Conservation (phyloP, 2,113 vertebrate genomes). For the Neogobius melanostomus region DNA sequence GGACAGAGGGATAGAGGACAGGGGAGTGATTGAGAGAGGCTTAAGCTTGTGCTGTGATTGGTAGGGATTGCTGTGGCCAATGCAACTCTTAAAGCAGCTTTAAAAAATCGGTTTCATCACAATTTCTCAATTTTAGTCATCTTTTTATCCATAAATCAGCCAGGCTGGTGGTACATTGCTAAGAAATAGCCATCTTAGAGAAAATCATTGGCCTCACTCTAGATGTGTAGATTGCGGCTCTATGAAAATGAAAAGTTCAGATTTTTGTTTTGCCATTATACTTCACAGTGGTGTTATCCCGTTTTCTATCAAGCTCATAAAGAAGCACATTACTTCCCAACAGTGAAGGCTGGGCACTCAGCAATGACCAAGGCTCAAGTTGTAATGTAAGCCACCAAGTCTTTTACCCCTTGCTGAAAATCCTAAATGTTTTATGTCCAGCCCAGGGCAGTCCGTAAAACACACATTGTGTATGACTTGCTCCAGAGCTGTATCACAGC, state of each 20-base stretch:
- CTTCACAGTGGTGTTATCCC: constrained; percentile 15
- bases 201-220: constrained; percentile 47
- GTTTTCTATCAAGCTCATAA: constrained; percentile 3
- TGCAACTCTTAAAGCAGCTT: constrained; percentile 69
- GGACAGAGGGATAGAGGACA: constrained; percentile 18
- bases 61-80: constrained; percentile 58
- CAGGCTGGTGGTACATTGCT: constrained; percentile 16
- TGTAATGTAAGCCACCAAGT: constrained; percentile 41
- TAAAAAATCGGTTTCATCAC: constrained; percentile 61
- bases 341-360: constrained; percentile 10
- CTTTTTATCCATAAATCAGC: constrained; percentile 61
- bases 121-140: constrained; percentile 52
- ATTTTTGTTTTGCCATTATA: constrained; percentile 20
- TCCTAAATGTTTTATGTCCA: constrained; percentile 53
- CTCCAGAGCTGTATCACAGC: constrained; percentile 21
- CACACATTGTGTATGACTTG: constrained; percentile 20
- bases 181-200: constrained; percentile 45
- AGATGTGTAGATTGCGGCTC: constrained; percentile 35
- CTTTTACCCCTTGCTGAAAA: constrained; percentile 33
- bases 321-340: constrained; percentile 8
- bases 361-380: constrained; percentile 22
- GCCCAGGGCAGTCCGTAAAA: constrained; percentile 27
- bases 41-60: constrained; percentile 61
- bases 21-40: constrained; percentile 27
- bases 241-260: constrained; percentile 24